Evolutionary conservation across 2,797 vertebrate genomes (phyloP).

Genomic region (Cryptoprocta ferox): DNA sequence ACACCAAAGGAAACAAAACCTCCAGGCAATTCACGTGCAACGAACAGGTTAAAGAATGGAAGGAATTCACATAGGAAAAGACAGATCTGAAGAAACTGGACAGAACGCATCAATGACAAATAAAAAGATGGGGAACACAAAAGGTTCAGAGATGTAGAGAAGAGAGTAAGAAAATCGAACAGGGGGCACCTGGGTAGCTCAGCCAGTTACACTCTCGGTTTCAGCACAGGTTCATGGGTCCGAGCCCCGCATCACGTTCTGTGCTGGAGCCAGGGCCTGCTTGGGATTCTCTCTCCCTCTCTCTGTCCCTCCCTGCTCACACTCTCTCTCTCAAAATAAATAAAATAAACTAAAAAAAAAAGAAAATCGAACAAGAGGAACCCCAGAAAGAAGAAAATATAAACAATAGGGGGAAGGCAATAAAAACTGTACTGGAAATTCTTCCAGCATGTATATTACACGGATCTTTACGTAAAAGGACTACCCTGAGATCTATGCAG

Average conservation of each 20-base stretch:
- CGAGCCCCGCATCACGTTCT: no score
- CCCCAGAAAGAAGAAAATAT: not conserved
- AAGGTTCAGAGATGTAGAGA: not conserved
- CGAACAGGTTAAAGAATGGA: not conserved
- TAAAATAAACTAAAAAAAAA: no score
- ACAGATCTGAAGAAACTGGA: not conserved
- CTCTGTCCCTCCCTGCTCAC: no score
- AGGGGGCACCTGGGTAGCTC: not conserved
- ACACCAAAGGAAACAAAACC: not conserved
- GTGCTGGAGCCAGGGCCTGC: no score
- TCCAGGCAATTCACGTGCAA: not conserved
- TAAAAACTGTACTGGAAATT: not conserved
- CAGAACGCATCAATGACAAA: not conserved
- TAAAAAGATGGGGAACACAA: not conserved
- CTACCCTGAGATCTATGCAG: not conserved
- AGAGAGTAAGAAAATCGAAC: not conserved
- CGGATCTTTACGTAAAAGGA: not conserved
- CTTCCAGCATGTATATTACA: not conserved
- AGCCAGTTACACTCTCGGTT: no score
- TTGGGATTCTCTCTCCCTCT: no score
- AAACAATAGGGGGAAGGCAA: not conserved
- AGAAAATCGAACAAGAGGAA: not conserved
- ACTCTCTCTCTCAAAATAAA: no score
- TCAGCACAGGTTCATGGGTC: no score
- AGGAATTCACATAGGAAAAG: not conserved